Base-by-base conservation (phyloP, 2,797 vertebrate genomes). In the Odontamblyopus lacepedii region DNA sequence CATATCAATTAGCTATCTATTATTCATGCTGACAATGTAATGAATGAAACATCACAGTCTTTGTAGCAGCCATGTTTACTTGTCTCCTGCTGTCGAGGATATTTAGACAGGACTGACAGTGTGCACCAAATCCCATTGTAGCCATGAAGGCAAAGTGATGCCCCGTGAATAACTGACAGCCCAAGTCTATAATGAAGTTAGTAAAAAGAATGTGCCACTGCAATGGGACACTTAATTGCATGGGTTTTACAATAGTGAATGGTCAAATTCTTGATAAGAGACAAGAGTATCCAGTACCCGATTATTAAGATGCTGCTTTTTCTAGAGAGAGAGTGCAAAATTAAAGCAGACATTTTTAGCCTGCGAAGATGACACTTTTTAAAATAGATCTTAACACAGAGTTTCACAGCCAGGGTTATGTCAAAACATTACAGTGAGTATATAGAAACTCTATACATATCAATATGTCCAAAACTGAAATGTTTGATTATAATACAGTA, bases 1-100 rank as follows among this genome's bases (percentile, higher is more conserved):
- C 88, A 92, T 90, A 87, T 90, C 84, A 88, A 91, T 90, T 78
- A 88, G 83, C 57, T 80, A 89, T 91, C 81, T 88, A 92, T 91
- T 85, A 90, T 91, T 90, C 86, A 90, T 89, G 83, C 63, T 84
- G 78, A 89, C 86, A 85, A 85, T 74, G 72, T 83, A 89, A 89
- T 89, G 87, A 91, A 90, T 87, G 88, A 88, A 89, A 91, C 80
- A 91, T 91, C 86, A 81, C 82, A 83, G 79, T 86, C 87, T 91
- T 91, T 90, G 88, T 90, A 89, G 91, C 79, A 83, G 81, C 77
- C 82, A 83, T 90, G 84, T 90, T 89, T 86, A 82, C 84, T 76
- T 81, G 35, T 81, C 74, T 70, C 67, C 64, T 77, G 73, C 67
- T 12, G 56, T 77, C 75, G 75, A 74, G 70, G 41, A 72, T 76